Evolutionary conservation across 2,113 vertebrate genomes (phyloP), one percentile per base, ranked within the genome.

Genomic region (Phalacrocorax brasilianus): DNA sequence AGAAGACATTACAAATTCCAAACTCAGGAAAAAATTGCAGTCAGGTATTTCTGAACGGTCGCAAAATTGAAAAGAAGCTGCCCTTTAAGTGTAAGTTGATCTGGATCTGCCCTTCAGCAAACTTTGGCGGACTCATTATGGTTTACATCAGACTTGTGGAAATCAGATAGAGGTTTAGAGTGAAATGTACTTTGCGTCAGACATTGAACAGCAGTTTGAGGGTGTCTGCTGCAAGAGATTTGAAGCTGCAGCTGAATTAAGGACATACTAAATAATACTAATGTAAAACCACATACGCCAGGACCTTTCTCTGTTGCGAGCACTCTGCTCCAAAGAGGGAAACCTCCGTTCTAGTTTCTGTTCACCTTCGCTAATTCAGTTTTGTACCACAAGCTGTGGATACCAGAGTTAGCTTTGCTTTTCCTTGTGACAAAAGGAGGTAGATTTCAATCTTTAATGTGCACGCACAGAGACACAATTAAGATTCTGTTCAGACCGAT

Each of bases 291-390:
- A 26, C 13, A 11, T 17, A 42, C 33, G 45, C 28, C 55, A 28
- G 47, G 35, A 35, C 17, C 24, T 50, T 63, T 42, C n/a, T 33
- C 27, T 79, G 66, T 12, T 0, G 1, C 78, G 55, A 58, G 58
- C 17, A 2, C 21, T 14, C 32, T 42, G 45, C 55, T 63, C 33
- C 42, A 24, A 45, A 44, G 52, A 70, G 14, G 30, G 15, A 75
- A 86, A 38, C 20, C 27, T 61, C 18, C 50, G 5, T 21, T 50
- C 23, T 49, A 5, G 12, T 47, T 72, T 42, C 75, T 30, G 5
- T n/a, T 58, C 28, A 28, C 30, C 68, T 47, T 40, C 0, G 0
- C 52, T 33, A 14, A 17, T 12, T 44, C 11, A 35, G 11, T 47
- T 50, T 40, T 53, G 18, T 16, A 19, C 52, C 16, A 1, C 11